Evolutionary conservation across 2,888 invertebrate species (phyloP).

Genomic region (Napeogenes sylphis): DNA sequence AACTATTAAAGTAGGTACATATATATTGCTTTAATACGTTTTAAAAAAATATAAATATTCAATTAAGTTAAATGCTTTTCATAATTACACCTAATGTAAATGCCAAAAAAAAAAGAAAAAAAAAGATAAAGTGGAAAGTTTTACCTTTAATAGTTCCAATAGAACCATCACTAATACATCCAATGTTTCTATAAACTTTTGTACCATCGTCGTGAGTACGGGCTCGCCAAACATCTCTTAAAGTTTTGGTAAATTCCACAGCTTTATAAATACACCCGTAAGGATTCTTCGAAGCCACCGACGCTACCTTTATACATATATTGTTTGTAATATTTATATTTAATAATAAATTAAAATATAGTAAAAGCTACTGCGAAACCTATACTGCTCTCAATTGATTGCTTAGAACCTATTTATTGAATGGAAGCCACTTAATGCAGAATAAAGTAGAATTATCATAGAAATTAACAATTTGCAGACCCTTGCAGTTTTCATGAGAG

Average conservation of each 20-base stretch:
- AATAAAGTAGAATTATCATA: too few relatives aligned
- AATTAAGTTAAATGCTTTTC: too few relatives aligned
- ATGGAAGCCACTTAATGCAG: too few relatives aligned
- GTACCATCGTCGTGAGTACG: conserved; percentile 35
- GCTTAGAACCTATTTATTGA: too few relatives aligned
- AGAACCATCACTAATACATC: conserved; percentile 65
- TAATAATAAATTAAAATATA: too few relatives aligned
- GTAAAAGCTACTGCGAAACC: too few relatives aligned
- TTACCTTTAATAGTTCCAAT: conserved; percentile 61
- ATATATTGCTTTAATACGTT: too few relatives aligned
- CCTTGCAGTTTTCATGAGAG: too few relatives aligned
- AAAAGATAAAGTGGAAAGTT: conserved; percentile 1
- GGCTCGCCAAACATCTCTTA: conserved; percentile 51
- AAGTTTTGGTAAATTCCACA: conserved; percentile 45
- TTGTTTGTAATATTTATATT: conserved; percentile 9
- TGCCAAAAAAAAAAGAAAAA: neutral
- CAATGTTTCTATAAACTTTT: conserved; percentile 46
- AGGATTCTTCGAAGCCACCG: conserved; percentile 48
- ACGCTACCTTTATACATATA: conserved; percentile 38
- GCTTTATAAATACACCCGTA: conserved; percentile 60
- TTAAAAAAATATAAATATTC: too few relatives aligned
- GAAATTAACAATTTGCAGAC: too few relatives aligned
- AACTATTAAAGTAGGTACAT: too few relatives aligned
- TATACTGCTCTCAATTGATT: too few relatives aligned
- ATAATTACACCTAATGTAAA: neutral